Evolutionary conservation across 2,797 vertebrate genomes (phyloP).

Genomic region (Tiaroga cobitis): DNA sequence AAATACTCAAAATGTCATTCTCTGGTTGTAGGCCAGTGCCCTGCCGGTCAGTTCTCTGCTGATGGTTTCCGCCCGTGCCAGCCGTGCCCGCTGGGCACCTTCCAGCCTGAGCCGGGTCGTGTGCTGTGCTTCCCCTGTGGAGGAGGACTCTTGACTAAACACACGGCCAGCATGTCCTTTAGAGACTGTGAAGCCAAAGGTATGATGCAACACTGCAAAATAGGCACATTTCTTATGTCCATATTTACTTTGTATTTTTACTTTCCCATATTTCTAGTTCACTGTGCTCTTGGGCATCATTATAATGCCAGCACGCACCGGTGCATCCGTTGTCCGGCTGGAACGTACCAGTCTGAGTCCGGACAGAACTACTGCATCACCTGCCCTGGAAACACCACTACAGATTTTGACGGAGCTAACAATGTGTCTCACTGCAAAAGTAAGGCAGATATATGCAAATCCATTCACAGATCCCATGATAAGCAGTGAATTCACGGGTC

Average conservation of each 20-base stretch:
- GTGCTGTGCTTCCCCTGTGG: slow-evolving; percentile 92
- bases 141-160: slow-evolving; percentile 91
- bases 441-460: slow-evolving; percentile 68
- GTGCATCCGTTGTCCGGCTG: slow-evolving; percentile 89
- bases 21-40: slow-evolving; percentile 86
- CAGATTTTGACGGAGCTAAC: slow-evolving; percentile 95
- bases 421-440: slow-evolving; percentile 97
- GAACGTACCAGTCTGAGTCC: slow-evolving; percentile 94
- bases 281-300: slow-evolving; percentile 94
- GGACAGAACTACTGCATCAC: slow-evolving; percentile 94
- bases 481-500: background rate
- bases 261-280: slow-evolving; percentile 75
- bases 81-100: slow-evolving; percentile 83
- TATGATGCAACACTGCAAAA: slow-evolving; percentile 58
- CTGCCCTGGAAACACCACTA: slow-evolving; percentile 95
- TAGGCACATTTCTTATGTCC: background rate
- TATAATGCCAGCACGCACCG: slow-evolving; percentile 94
- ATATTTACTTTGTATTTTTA: background rate
- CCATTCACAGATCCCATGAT: background rate
- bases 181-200: slow-evolving; percentile 97
- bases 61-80: slow-evolving; percentile 92
- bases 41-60: slow-evolving; percentile 86
- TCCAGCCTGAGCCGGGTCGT: slow-evolving; percentile 90
- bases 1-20: background rate
- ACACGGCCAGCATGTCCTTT: slow-evolving; percentile 85